Percentiles rank a stretch among this genome's conserved stretches.
These are phyloP conservation scores for Lagorchestes hirsutus DNA, from an alignment of 2,797 vertebrate species.

Conservation along the genomic window DNA sequence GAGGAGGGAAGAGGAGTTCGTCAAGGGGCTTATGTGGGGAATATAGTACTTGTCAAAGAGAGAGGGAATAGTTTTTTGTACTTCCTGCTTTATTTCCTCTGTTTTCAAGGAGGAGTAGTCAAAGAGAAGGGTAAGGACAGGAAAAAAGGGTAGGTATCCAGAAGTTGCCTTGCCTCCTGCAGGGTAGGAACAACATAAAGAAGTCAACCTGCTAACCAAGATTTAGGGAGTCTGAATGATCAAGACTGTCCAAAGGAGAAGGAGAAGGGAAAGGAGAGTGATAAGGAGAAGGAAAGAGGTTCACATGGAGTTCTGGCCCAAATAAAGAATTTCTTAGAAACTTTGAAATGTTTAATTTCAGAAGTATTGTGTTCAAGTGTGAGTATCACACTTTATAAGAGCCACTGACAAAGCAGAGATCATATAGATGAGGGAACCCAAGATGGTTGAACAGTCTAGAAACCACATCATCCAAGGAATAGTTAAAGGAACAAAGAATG, in stretches of 20 bases:
- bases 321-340: not conserved
- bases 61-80: not conserved
- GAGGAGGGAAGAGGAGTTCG: not conserved
- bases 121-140: not conserved
- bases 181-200: not conserved
- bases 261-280: not conserved
- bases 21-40: not conserved
- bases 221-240: not conserved
- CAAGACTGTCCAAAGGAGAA: not conserved
- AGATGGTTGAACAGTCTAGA: not conserved
- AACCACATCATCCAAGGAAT: not conserved
- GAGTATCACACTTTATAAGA: not conserved
- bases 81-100: not conserved
- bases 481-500: not conserved
- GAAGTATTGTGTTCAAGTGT: slow-evolving; percentile 11
- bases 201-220: not conserved
- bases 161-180: not conserved
- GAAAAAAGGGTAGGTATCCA: not conserved
- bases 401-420: not conserved
- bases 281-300: not conserved
- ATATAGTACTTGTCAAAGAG: not conserved
- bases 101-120: not conserved
- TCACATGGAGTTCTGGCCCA: not conserved
- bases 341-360: not conserved
- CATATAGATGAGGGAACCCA: not conserved